Evolutionary conservation across 2,888 invertebrate genomes (phyloP).

Genomic region (Callinectes sapidus): DNA sequence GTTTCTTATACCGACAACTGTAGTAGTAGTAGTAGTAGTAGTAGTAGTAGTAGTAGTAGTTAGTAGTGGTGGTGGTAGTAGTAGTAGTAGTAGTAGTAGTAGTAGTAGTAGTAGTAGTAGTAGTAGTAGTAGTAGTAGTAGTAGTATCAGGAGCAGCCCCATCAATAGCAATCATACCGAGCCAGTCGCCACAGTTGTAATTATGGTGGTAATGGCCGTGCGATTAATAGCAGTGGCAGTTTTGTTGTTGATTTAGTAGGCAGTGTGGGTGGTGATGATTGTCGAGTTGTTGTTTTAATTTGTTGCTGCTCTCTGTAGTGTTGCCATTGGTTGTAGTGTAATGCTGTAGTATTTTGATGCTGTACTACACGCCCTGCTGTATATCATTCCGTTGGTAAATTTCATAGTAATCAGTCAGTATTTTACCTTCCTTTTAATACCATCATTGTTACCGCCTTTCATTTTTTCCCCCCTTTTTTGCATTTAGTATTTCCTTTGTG

Average conservation of each 20-base stretch:
- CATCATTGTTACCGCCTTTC: neutral
- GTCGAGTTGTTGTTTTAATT: neutral
- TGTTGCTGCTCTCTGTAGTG: neutral
- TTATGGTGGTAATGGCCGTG: neutral
- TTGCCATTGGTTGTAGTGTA: neutral
- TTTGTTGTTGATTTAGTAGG: neutral
- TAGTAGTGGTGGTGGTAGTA: neutral
- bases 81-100: neutral
- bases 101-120: neutral
- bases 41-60: neutral
- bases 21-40: neutral
- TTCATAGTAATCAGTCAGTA: neutral
- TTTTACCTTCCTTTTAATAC: neutral
- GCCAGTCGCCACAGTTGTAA: neutral
- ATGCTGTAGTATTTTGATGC: neutral
- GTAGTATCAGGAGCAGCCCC: neutral
- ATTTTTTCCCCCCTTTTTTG: no score
- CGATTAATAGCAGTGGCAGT: constrained; percentile 4
- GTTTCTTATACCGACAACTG: neutral
- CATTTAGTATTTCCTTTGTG: neutral
- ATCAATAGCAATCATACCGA: neutral
- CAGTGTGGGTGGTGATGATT: neutral
- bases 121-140: constrained; percentile 23
- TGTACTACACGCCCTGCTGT: neutral
- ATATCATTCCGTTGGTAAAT: neutral